These are phyloP conservation scores for Sebastes melanostomus DNA, from an alignment of 2,797 vertebrate species.

Conservation along the genomic window DNA sequence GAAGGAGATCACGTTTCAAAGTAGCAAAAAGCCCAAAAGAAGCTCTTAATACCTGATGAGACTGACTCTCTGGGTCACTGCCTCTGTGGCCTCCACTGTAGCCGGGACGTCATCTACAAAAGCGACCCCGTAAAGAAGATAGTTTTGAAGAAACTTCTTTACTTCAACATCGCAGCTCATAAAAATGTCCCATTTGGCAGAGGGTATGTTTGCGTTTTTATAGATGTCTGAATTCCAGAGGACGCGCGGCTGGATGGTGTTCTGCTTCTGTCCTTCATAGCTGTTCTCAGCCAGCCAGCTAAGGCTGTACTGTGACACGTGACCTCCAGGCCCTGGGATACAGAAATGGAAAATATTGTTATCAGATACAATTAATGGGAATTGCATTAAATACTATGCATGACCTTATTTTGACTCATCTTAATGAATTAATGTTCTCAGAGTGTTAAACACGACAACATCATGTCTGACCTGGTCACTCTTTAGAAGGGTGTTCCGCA, in stretches of 20 bases:
- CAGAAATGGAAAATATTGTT: background rate
- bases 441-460: no score
- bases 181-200: conserved; percentile 83
- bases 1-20: background rate
- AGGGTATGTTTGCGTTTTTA: conserved; percentile 76
- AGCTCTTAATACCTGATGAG: conserved; percentile 86
- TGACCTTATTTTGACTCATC: background rate
- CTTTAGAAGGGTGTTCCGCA: no score
- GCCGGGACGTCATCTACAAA: conserved; percentile 90
- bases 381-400: background rate
- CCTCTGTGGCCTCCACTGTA: conserved; percentile 89
- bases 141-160: conserved; percentile 87
- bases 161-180: conserved; percentile 88
- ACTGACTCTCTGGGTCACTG: conserved; percentile 85
- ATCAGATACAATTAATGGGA: background rate
- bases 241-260: conserved; percentile 82
- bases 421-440: background rate
- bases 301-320: conserved; percentile 86
- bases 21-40: background rate
- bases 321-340: conserved; percentile 88
- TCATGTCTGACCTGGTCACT: no score
- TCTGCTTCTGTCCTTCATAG: conserved; percentile 86
- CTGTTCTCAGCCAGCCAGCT: conserved; percentile 90
- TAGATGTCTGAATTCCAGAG: conserved; percentile 91
- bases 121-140: conserved; percentile 89